A percentile compares a stretch with the other conserved stretches of the same genome.
These are phyloP conservation scores for Hephaestus fuliginosus DNA, from an alignment of 2,797 vertebrate genomes.

Conservation along the genomic window DNA sequence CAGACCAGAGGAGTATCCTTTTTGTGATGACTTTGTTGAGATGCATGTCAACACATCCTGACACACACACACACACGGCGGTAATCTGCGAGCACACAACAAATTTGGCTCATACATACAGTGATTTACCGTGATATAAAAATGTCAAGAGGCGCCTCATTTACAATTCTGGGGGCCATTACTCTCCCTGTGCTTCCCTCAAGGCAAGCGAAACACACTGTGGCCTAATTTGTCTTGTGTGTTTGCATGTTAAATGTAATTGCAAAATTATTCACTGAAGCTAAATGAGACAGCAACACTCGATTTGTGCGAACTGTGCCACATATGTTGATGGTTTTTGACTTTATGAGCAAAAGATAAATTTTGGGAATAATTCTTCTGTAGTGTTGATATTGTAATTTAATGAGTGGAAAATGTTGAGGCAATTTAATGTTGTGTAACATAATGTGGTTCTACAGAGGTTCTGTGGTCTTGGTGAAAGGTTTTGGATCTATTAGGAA, in stretches of 20 bases:
- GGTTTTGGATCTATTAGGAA: constrained; percentile 22
- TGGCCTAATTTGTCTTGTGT: constrained; percentile 57
- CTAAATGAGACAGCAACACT: constrained; percentile 44
- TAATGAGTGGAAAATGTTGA: too few species aligned
- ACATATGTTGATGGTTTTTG: neutral
- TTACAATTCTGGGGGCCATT: constrained; percentile 69
- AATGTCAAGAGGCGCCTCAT: constrained; percentile 69
- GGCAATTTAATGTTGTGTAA: too few species aligned
- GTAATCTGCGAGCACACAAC: constrained; percentile 59
- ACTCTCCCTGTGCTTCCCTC: constrained; percentile 39
- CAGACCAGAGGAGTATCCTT: constrained; percentile 38
- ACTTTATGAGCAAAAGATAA: neutral
- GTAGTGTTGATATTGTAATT: neutral
- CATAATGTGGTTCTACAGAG: neutral
- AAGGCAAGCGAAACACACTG: constrained; percentile 52
- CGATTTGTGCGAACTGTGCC: constrained; percentile 40
- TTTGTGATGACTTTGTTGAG: constrained; percentile 57
- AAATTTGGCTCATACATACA: constrained; percentile 48
- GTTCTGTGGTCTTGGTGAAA: neutral
- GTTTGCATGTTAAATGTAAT: constrained; percentile 56
- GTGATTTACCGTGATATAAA: constrained; percentile 74
- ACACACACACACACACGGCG: constrained; percentile 1
- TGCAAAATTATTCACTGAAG: constrained; percentile 48
- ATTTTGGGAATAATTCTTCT: neutral
- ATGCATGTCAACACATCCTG: constrained; percentile 52